Evolutionary conservation across 2,113 vertebrate species (phyloP), one percentile per base, ranked within the genome.

Genomic region (Andinoacara biseriatus): DNA sequence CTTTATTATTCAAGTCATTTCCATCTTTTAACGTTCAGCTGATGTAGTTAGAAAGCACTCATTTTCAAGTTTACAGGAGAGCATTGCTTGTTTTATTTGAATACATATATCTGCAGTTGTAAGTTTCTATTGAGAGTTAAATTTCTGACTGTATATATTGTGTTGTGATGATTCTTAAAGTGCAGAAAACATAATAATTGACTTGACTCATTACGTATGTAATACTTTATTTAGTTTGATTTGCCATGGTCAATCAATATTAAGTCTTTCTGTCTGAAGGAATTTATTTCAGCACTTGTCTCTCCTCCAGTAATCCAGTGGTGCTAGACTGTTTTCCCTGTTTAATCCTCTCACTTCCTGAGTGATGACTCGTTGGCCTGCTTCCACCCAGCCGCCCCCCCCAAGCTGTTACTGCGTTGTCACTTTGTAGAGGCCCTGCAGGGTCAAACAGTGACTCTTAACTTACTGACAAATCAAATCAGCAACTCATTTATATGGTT

Each of bases 301-400:
- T 46, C 46, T 72, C 29, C 46, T 52, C 46, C 46, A 52, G 10
- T 54, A 72, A 72, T 82, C 59, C 49, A 74, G 58, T 72, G 17
- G 33, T 62, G 62, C 24, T 31, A 10, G 63, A 2, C 63, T 76
- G 78, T 72, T 74, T 84, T 57, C 38, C 33, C 60, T 57, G 81
- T 81, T 20, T 86, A 86, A 84, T 86, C 72, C 67, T 54, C 46
- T 49, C 33, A 14, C 22, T 60, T 58, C 75, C 56, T 81, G 58
- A 84, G 35, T 81, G 81, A 89, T 5, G 3, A 82, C 78, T 82
- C 4, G 24, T 43, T 85, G 82, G 49, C 0, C 31, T 18, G 10
- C 35, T 40, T 43, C 78, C 46, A 18, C 5, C 6, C n/a, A 59
- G 35, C 26, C 26, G 2, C 38, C 9, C 18, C 46, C 40, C 52